Evolutionary conservation across 1,140 invertebrate genomes (phyloP).

Genomic region (Diuraphis noxia): DNA sequence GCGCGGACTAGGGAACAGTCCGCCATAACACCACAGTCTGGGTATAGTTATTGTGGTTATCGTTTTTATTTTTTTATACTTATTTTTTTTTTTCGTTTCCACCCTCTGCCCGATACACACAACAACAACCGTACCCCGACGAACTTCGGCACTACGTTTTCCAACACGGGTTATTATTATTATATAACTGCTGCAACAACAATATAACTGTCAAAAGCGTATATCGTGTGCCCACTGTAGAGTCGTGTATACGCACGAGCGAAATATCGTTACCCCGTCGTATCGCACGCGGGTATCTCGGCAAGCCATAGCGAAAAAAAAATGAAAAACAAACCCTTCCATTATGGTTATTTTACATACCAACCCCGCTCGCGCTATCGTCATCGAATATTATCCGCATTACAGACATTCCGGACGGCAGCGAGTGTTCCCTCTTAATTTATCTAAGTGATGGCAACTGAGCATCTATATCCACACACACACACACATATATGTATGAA

Average conservation of each 20-base stretch:
- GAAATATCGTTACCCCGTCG: background rate
- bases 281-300: constrained; percentile 15
- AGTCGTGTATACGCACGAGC: constrained; percentile 13
- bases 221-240: background rate
- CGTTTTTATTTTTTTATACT: background rate
- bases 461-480: background rate
- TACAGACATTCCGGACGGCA: background rate
- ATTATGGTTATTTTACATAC: background rate
- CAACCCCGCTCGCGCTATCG: too few relatives aligned
- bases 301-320: background rate
- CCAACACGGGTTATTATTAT: background rate
- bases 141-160: constrained; percentile 31
- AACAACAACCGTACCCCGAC: background rate
- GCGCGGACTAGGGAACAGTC: background rate
- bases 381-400: background rate
- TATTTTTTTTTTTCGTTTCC: background rate
- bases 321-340: background rate
- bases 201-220: constrained; percentile 52
- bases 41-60: background rate
- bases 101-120: background rate
- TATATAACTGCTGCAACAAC: constrained; percentile 32
- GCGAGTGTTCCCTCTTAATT: constrained; percentile 4
- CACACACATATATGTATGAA: background rate
- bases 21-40: background rate
- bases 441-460: background rate